Evolutionary conservation across 2,797 vertebrate genomes (phyloP).

Genomic region (Malacoctenus gilli): DNA sequence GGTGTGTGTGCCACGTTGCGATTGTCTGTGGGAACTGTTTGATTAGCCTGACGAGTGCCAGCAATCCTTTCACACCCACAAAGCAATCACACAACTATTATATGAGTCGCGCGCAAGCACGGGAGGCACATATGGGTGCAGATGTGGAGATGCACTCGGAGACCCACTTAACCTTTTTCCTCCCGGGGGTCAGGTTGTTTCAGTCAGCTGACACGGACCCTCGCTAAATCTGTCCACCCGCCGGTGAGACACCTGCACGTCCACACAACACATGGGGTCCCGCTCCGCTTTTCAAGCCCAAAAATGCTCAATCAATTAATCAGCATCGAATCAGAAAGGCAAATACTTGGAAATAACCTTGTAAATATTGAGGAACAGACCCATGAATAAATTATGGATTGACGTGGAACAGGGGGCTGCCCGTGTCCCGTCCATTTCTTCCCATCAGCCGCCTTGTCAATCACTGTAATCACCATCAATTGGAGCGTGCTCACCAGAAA

Average conservation of each 20-base stretch:
- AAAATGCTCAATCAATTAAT: conserved; percentile 61
- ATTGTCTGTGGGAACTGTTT: conserved; percentile 72
- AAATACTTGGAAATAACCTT: conserved; percentile 56
- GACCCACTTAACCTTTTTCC: conserved; percentile 35
- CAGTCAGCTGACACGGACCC: conserved; percentile 16
- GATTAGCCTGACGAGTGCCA: conserved; percentile 72
- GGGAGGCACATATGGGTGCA: conserved; percentile 19
- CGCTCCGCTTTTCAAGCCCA: conserved; percentile 59
- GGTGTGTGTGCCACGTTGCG: conserved; percentile 69
- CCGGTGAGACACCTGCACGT: conserved; percentile 16
- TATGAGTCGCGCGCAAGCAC: conserved; percentile 32
- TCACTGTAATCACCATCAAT: conserved; percentile 67
- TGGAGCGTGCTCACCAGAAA: conserved; percentile 51
- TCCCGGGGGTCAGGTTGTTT: conserved; percentile 43
- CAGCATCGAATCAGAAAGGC: conserved; percentile 47
- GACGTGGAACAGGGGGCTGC: conserved; percentile 21
- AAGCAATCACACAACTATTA: conserved; percentile 71
- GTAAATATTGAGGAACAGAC: conserved; percentile 60
- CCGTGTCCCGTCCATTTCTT: conserved; percentile 37
- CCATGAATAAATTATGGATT: conserved; percentile 61
- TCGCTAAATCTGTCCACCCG: conserved; percentile 23
- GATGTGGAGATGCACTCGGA: conserved; percentile 8
- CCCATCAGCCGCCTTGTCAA: conserved; percentile 67
- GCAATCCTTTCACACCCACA: conserved; percentile 65
- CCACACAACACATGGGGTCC: conserved; percentile 23